Evolutionary conservation across 2,797 vertebrate genomes (phyloP).

Genomic region (Jordanella pulchra): DNA sequence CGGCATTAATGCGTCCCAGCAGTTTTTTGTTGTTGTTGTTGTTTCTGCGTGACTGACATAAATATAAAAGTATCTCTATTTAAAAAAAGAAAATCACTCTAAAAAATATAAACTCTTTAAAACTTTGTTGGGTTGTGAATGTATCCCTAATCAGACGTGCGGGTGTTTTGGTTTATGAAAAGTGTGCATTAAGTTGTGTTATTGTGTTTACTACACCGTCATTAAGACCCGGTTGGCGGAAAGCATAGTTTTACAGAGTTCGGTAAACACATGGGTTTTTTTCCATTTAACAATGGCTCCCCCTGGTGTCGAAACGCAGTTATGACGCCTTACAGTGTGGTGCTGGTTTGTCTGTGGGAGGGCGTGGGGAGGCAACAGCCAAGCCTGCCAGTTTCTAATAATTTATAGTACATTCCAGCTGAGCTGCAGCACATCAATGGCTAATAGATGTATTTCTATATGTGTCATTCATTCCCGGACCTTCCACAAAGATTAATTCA

Average conservation of each 20-base stretch:
- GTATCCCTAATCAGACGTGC: not conserved
- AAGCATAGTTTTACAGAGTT: not conserved
- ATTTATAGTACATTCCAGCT: too few relatives aligned
- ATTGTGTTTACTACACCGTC: not conserved
- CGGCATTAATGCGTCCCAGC: not conserved
- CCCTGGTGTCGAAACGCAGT: slow-evolving; percentile 27
- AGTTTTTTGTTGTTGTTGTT: too few relatives aligned
- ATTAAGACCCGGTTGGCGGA: not conserved
- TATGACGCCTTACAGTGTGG: slow-evolving; percentile 21
- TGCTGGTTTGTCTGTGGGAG: slow-evolving; percentile 3
- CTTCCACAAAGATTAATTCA: not conserved
- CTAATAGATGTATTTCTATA: not conserved
- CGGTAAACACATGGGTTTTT: not conserved
- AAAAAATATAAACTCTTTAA: not conserved
- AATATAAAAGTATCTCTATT: not conserved
- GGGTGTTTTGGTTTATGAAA: not conserved
- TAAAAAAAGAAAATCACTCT: too few relatives aligned
- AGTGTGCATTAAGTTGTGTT: not conserved
- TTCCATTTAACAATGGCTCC: slow-evolving; percentile 53
- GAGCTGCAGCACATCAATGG: not conserved
- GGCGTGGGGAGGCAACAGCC: not conserved
- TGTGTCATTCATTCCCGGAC: not conserved
- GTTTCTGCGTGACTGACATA: too few relatives aligned
- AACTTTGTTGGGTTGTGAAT: not conserved
- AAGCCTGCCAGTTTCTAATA: not conserved